phyloP scores from a whole-genome alignment of 2,888 invertebrate genomes.

The Julus scandinavius region DNA sequence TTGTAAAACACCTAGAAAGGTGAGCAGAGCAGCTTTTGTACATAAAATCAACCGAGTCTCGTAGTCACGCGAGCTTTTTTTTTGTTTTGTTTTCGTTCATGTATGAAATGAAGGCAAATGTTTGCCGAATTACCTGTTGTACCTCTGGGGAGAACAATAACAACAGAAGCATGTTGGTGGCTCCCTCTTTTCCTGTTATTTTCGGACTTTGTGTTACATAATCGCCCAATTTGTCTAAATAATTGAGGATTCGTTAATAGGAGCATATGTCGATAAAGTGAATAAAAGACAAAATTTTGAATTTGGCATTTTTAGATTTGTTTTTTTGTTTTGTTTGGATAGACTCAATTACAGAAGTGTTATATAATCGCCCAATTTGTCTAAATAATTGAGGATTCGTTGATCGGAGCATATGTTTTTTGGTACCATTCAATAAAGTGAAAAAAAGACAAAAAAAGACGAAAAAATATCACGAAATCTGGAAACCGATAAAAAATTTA shows the following conservation, averaged over 20 bases:
- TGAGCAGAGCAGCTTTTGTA: conserved; percentile 11
- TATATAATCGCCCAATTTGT: background rate
- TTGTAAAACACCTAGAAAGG: conserved; percentile 17
- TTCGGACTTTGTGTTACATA: too few relatives aligned
- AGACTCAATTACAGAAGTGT: too few relatives aligned
- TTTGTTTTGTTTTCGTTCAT: conserved; percentile 17
- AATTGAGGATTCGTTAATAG: too few relatives aligned
- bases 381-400: background rate
- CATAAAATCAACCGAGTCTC: conserved; percentile 7
- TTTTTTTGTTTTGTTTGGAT: background rate
- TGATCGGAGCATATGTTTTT: too few relatives aligned
- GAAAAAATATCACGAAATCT: too few relatives aligned
- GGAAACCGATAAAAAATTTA: background rate
- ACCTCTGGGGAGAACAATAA: background rate
- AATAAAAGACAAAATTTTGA: background rate
- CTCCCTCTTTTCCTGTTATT: background rate
- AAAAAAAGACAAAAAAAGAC: too few relatives aligned
- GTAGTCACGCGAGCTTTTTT: background rate
- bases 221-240: background rate
- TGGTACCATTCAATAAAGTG: too few relatives aligned
- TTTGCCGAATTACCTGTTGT: conserved; percentile 23
- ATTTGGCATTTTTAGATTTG: background rate
- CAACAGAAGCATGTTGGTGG: background rate
- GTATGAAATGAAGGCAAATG: conserved; percentile 34
- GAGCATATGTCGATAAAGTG: too few relatives aligned